A percentile compares a stretch with the other conserved stretches of the same genome.
phyloP scores from a whole-genome alignment of 2,113 vertebrate genomes.

The Sphaerodactylus townsendi region DNA sequence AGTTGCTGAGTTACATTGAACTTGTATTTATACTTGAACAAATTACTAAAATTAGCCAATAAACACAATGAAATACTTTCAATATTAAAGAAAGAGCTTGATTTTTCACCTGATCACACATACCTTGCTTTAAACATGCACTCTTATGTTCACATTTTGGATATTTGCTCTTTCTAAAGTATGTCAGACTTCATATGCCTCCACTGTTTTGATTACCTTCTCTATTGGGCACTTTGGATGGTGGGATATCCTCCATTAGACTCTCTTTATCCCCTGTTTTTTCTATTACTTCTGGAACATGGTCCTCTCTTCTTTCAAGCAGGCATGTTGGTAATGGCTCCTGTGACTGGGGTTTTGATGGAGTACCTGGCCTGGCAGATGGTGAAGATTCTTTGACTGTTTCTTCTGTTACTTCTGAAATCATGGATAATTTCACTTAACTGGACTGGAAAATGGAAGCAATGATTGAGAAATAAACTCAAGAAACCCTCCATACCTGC shows the following conservation, averaged over 20 bases:
- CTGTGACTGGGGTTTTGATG: conserved; percentile 70
- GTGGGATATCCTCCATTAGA: conserved; percentile 44
- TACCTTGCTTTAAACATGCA: not conserved
- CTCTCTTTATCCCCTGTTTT: conserved; percentile 74
- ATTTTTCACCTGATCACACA: not conserved
- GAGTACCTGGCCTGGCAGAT: conserved; percentile 66
- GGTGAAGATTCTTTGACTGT: conserved; percentile 63
- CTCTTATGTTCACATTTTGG: not conserved
- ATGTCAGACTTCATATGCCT: not conserved
- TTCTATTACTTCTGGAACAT: conserved; percentile 66
- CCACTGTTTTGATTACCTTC: conserved; percentile 67
- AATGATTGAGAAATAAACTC: not conserved
- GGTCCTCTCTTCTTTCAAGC: conserved; percentile 74
- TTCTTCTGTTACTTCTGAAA: conserved; percentile 77
- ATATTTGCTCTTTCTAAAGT: not conserved
- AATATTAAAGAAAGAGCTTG: not conserved
- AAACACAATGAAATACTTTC: not conserved
- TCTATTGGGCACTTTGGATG: conserved; percentile 71
- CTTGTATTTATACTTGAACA: not conserved
- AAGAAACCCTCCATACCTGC: conserved; percentile 54
- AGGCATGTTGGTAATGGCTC: conserved; percentile 57
- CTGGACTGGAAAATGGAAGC: not conserved
- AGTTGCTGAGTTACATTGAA: not conserved
- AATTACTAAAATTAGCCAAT: not conserved
- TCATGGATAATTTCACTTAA: conserved; percentile 43